Conservation (phyloP, 2,888 invertebrate genomes). For the Dascillus cervinus region DNA sequence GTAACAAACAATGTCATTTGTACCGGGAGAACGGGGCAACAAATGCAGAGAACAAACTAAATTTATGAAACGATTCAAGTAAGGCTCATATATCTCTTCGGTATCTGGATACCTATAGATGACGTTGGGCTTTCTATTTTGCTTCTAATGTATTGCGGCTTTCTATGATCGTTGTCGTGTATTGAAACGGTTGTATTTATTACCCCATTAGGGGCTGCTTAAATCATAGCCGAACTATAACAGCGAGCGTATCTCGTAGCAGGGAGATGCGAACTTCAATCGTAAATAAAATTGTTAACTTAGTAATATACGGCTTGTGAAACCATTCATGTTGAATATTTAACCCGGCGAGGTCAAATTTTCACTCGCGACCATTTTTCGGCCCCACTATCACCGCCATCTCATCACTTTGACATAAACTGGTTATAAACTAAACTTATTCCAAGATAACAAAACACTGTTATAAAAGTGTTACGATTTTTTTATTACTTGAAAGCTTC, state of each 20-base stretch:
- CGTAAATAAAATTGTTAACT: conserved; percentile 35
- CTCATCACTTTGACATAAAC: too few relatives aligned
- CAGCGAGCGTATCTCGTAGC: conserved; percentile 40
- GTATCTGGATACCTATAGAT: conserved; percentile 30
- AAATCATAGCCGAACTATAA: conserved; percentile 52
- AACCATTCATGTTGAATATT: conserved; percentile 18
- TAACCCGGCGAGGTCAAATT: too few relatives aligned
- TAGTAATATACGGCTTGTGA: conserved; percentile 12
- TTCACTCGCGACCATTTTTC: too few relatives aligned
- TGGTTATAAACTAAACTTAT: too few relatives aligned
- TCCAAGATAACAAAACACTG: too few relatives aligned
- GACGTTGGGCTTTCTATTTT: conserved; percentile 33
- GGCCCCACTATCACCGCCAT: too few relatives aligned
- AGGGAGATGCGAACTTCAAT: conserved; percentile 24
- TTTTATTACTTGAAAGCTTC: too few relatives aligned
- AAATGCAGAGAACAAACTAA: conserved; percentile 20
- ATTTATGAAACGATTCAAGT: conserved; percentile 35
- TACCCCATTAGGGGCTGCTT: conserved; percentile 53
- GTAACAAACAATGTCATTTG: too few relatives aligned
- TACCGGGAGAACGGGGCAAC: conserved; percentile 2
- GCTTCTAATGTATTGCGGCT: conserved; percentile 38
- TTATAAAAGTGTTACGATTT: too few relatives aligned
- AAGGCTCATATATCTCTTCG: conserved; percentile 29
- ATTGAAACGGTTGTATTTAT: conserved; percentile 55
- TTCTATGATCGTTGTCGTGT: conserved; percentile 43